These are phyloP conservation scores for Cantharis lateralis DNA, from an alignment of 2,888 invertebrate species.

Conservation along the genomic window DNA sequence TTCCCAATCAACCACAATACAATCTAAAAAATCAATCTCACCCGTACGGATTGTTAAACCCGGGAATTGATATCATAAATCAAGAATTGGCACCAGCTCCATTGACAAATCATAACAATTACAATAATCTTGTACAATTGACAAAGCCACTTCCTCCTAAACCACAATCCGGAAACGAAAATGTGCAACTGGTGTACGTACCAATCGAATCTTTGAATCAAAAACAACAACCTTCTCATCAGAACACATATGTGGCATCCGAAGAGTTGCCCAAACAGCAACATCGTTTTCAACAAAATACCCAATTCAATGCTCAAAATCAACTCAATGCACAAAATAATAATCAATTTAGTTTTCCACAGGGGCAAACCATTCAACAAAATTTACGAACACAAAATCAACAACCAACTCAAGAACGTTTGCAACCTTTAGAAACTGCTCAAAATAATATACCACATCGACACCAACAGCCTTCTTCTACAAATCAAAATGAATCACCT, in stretches of 20 bases:
- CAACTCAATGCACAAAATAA: not conserved
- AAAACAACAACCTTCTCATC: constrained; percentile 46
- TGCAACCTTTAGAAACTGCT: not conserved
- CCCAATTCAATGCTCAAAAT: not conserved
- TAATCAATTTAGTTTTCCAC: not conserved
- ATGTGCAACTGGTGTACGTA: constrained; percentile 80
- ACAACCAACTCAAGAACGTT: not conserved
- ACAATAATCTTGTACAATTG: constrained; percentile 14
- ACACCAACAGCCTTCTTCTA: not conserved
- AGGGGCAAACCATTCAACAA: not conserved
- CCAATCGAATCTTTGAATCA: constrained; percentile 74
- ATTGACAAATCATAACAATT: constrained; percentile 9
- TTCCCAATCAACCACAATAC: constrained; percentile 15
- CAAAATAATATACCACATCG: constrained; percentile 17
- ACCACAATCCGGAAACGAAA: constrained; percentile 55
- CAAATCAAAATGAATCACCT: not conserved
- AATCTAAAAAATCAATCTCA: not conserved
- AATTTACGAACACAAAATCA: not conserved
- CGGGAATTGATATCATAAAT: constrained; percentile 18
- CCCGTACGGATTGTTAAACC: constrained; percentile 4
- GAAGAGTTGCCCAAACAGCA: not conserved
- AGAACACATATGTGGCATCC: not conserved
- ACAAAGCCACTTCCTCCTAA: constrained; percentile 41
- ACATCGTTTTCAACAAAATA: not conserved
- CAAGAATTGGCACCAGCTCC: constrained; percentile 11